Evolutionary conservation across 1,140 invertebrate genomes (phyloP).

Genomic region (Coenobita brevimanus): DNA sequence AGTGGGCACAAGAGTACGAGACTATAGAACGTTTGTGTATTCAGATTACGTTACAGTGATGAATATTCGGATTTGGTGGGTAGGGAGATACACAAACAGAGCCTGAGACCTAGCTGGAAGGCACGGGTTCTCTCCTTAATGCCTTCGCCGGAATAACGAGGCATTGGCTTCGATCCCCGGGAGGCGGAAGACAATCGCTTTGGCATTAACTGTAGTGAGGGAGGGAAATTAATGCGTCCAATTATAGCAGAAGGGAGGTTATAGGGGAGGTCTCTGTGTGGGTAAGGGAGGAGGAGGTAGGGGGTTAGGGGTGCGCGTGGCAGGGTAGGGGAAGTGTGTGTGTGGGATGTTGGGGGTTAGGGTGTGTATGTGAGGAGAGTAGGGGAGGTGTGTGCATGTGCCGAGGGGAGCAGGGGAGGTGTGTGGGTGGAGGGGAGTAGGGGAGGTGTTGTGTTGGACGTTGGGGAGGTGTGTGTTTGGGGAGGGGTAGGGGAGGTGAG

Average conservation of each 20-base stretch:
- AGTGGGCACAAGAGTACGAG: no score
- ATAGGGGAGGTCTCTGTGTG: neutral
- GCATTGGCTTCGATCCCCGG: slow-evolving; percentile 26
- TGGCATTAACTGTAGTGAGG: slow-evolving; percentile 7
- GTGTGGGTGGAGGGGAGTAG: neutral
- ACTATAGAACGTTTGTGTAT: no score
- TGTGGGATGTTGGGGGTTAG: no score
- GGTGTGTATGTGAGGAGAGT: no score
- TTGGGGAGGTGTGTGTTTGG: neutral
- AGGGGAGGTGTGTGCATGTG: neutral
- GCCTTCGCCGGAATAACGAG: slow-evolving; percentile 25
- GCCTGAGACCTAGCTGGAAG: no score
- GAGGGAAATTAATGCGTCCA: no score
- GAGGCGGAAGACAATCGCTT: no score
- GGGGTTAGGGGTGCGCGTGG: no score
- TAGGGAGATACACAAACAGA: no score
- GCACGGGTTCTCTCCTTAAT: slow-evolving; percentile 1
- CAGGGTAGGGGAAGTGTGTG: no score
- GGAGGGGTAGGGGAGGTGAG: neutral
- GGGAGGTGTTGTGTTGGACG: neutral
- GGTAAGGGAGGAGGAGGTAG: neutral
- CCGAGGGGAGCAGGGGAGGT: neutral
- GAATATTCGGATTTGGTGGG: no score
- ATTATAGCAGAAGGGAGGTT: neutral
- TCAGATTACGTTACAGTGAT: no score